A percentile compares a stretch with the other conserved stretches of the same genome.
Evolutionary conservation across 2,113 vertebrate genomes (phyloP).

Genomic region (Lepidothrix coronata): DNA sequence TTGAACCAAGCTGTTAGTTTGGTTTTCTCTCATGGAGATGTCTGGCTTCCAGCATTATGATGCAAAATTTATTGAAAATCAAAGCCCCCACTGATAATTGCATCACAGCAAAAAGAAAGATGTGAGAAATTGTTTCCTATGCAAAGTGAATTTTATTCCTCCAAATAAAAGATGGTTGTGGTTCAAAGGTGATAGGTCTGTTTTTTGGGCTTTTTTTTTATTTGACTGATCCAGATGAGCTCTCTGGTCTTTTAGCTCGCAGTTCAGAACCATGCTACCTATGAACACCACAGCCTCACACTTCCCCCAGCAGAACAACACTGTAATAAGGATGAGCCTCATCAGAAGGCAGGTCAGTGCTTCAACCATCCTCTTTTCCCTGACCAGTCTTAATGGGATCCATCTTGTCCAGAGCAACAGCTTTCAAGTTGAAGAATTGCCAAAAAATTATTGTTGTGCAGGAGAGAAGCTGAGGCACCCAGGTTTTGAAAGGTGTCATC

Average conservation of each 20-base stretch:
- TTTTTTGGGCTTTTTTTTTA: background rate
- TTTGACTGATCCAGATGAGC: background rate
- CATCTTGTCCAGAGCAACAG: background rate
- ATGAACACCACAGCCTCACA: background rate
- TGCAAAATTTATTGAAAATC: background rate
- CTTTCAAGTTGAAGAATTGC: background rate
- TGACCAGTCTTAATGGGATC: background rate
- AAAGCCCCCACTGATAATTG: background rate
- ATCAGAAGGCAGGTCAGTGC: background rate
- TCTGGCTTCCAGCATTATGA: background rate
- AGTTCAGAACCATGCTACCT: background rate
- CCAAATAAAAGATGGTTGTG: background rate
- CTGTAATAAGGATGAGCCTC: background rate
- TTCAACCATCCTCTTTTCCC: background rate
- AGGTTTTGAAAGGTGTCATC: background rate
- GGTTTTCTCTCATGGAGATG: background rate
- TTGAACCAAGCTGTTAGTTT: background rate
- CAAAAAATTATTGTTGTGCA: background rate
- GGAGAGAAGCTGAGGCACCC: background rate
- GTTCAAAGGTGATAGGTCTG: background rate
- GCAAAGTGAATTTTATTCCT: background rate
- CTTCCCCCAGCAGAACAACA: background rate
- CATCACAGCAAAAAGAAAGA: background rate
- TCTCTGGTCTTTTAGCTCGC: background rate
- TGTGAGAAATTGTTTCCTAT: background rate